These are phyloP conservation scores for Aricia artaxerxes DNA, from an alignment of 2,888 invertebrate genomes.

Conservation along the genomic window DNA sequence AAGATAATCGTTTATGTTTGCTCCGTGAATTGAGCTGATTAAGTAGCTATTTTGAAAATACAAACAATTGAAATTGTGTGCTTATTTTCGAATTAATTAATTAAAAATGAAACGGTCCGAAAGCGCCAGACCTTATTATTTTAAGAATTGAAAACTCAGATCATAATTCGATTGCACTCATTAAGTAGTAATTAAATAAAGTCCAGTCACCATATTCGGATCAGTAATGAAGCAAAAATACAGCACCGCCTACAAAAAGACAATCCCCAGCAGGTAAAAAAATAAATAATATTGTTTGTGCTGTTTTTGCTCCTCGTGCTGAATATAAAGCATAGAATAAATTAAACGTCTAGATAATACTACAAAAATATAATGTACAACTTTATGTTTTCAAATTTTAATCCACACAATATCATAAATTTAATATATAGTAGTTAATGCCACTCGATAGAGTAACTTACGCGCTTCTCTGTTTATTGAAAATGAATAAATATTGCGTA, in stretches of 20 bases:
- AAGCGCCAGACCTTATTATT: conserved; percentile 36
- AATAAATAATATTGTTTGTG: conserved; percentile 11
- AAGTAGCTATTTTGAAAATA: conserved; percentile 16
- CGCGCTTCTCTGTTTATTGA: conserved; percentile 29
- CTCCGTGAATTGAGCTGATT: neutral
- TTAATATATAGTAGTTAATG: neutral
- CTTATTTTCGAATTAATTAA: conserved; percentile 1
- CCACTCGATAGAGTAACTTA: neutral
- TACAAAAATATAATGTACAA: neutral
- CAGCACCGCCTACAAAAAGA: conserved; percentile 24
- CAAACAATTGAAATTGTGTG: neutral
- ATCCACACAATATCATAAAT: neutral
- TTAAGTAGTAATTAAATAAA: conserved; percentile 70
- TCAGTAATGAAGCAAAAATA: conserved; percentile 51
- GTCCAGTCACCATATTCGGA: conserved; percentile 61
- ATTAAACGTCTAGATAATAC: conserved; percentile 2
- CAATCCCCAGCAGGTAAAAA: neutral
- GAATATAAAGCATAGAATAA: conserved; percentile 2
- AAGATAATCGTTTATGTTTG: neutral
- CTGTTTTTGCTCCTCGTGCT: neutral
- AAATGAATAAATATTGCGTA: conserved; percentile 29
- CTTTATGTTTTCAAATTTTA: neutral
- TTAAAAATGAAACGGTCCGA: neutral
- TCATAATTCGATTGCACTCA: conserved; percentile 67
- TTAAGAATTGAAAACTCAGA: conserved; percentile 58